phyloP scores from a whole-genome alignment of 2,113 vertebrate species.

The Macaca mulatta region DNA sequence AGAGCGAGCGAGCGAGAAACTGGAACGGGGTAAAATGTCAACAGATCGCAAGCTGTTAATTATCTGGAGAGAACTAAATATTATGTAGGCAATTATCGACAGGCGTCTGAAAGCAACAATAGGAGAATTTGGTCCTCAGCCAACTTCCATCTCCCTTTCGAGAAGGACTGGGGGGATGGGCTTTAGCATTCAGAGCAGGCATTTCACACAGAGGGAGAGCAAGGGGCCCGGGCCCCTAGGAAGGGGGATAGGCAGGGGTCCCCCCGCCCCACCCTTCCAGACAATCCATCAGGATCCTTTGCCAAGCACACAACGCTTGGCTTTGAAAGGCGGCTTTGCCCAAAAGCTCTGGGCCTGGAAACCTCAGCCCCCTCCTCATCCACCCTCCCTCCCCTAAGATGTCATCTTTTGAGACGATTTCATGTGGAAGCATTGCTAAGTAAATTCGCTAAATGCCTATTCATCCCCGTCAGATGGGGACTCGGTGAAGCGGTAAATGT shows the following conservation, averaged over 20 bases:
- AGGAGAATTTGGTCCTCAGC: neutral
- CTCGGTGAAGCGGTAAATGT: constrained; percentile 84
- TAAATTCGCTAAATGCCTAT: constrained; percentile 88
- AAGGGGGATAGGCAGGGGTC: neutral
- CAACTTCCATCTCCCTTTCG: neutral
- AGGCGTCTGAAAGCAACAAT: constrained; percentile 29
- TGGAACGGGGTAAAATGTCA: constrained; percentile 43
- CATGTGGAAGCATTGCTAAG: constrained; percentile 89
- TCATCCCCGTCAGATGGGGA: constrained; percentile 82
- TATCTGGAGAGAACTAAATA: constrained; percentile 67
- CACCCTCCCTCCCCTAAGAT: constrained; percentile 64
- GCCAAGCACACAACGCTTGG: constrained; percentile 56
- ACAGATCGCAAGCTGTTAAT: constrained; percentile 58
- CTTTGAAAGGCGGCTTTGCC: constrained; percentile 76
- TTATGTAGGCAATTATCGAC: constrained; percentile 22
- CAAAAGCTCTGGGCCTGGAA: constrained; percentile 70
- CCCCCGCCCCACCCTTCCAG: neutral
- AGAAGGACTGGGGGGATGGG: neutral
- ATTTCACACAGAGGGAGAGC: neutral
- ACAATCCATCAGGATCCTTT: constrained; percentile 53
- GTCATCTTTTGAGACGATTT: constrained; percentile 84
- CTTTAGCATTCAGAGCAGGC: neutral
- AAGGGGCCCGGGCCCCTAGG: neutral
- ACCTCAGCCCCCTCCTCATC: neutral
- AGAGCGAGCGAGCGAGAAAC: neutral